These are phyloP conservation scores for Tiphia femorata DNA, from an alignment of 2,888 invertebrate species.

Conservation along the genomic window DNA sequence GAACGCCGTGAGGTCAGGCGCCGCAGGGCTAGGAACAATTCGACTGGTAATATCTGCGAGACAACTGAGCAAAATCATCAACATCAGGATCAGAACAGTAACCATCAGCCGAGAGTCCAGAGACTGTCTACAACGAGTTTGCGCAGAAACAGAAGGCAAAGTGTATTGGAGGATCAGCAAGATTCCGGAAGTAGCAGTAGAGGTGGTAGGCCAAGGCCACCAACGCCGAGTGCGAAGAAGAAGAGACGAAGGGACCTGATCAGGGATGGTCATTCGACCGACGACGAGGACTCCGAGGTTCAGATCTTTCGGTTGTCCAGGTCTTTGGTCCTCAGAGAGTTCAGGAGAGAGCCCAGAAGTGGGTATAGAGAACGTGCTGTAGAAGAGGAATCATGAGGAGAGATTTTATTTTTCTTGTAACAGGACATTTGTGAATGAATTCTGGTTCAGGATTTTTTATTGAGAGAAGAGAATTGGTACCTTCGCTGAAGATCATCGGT, in stretches of 20 bases:
- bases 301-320: constrained; percentile 18
- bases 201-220: constrained; percentile 45
- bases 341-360: constrained; percentile 55
- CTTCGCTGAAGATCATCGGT: too few species aligned
- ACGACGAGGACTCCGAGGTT: constrained; percentile 69
- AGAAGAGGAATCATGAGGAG: not conserved
- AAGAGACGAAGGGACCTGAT: constrained; percentile 66
- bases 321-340: constrained; percentile 47
- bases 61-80: constrained; percentile 6
- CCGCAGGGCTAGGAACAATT: constrained; percentile 38
- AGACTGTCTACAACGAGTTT: not conserved
- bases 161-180: constrained; percentile 23
- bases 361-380: constrained; percentile 43
- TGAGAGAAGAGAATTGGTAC: too few species aligned
- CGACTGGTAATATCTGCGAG: constrained; percentile 27
- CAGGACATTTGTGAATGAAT: too few species aligned
- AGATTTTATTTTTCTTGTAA: too few species aligned
- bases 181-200: constrained; percentile 36
- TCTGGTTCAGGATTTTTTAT: too few species aligned
- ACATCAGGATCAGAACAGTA: too few species aligned
- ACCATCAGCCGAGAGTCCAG: not conserved
- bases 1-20: constrained; percentile 53
- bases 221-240: constrained; percentile 60
- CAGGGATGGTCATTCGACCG: constrained; percentile 64
- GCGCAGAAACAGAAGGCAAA: constrained; percentile 19